A percentile compares a stretch with the other conserved stretches of the same genome.
Conservation (phyloP, 92 coral and sea anemone genomes). For the Chrysogorgia sp. region DNA sequence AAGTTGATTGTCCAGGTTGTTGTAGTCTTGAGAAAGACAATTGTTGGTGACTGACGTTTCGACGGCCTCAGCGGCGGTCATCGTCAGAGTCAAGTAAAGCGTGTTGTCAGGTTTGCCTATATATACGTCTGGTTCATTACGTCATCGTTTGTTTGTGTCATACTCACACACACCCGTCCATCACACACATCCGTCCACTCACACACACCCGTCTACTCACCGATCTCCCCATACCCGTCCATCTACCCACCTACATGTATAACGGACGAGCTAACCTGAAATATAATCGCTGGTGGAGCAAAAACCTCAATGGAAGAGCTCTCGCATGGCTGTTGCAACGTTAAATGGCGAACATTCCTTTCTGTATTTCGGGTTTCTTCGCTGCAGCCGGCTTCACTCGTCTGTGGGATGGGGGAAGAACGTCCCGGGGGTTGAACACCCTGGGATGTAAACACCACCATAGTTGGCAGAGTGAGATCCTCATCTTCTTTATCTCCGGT, state of each 20-base stretch:
- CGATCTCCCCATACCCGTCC: not conserved
- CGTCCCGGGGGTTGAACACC: conserved; percentile 2
- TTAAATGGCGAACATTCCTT: conserved; percentile 32
- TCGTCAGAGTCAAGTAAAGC: too few relatives aligned
- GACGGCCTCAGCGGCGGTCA: too few relatives aligned
- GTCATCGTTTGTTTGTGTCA: too few relatives aligned
- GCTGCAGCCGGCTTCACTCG: conserved; percentile 20
- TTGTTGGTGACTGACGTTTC: too few relatives aligned
- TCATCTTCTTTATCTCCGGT: conserved; percentile 61
- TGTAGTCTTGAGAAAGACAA: too few relatives aligned
- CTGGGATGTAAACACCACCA: conserved; percentile 21
- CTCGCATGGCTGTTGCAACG: conserved; percentile 46
- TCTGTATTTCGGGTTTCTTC: conserved; percentile 47
- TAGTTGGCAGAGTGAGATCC: conserved; percentile 55
- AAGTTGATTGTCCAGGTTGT: too few relatives aligned
- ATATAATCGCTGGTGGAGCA: conserved; percentile 94
- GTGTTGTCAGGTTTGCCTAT: too few relatives aligned
- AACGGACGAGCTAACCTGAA: conserved; percentile 69
- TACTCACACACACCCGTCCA: too few relatives aligned
- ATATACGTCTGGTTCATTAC: too few relatives aligned
- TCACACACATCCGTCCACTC: too few relatives aligned
- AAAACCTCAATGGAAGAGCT: conserved; percentile 74
- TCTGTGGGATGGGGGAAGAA: not conserved
- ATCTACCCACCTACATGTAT: not conserved
- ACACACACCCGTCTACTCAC: too few relatives aligned